Evolutionary conservation across 2,888 invertebrate genomes (phyloP), one percentile per base, ranked within the genome.

Genomic region (Agonopterix arenella): DNA sequence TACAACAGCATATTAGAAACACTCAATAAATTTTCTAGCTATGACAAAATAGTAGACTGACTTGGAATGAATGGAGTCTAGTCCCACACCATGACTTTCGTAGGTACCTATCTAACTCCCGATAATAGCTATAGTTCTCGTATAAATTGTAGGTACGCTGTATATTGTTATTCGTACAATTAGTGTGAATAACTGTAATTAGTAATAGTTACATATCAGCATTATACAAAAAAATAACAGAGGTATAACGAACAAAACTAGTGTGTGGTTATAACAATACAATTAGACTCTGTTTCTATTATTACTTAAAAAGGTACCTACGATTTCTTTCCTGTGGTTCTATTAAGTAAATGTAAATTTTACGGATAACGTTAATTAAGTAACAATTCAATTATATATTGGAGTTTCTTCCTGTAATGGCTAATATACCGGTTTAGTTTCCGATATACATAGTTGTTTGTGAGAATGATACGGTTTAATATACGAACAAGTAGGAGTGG

Each of bases 301-400:
- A 28, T 28, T 28, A 28, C 28, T 28, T 28, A 28, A 28, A 28
- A 2, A 13, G 13, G 13, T 28, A 28, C 28, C 28, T 28, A 28
- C 36, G 48, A 48, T 48, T 48, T 48, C 44, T 48, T 48, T 48
- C 48, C 44, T 48, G 38, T 13, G 38, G 11, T 36, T 46, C 40
- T 40, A 40, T n/a, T 40, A 40, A n/a, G n/a, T 40, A 40, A n/a
- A 40, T 40, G 52, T 53, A 57, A 49, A 52, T 55, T 56, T 51
- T 56, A 55, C 70, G 66, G 70, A 68, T 58, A 60, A 66, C 62
- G 66, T 62, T 63, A 73, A 76, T 76, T 69, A 74, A 57, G 48
- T 49, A 59, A 66, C 60, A 66, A 73, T 69, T 68, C 67, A 62
- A 59, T 61, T 64, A 62, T 57, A 63, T 61, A 56, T 56, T 50